Base-by-base conservation (phyloP, 2,797 vertebrate genomes). In the Acanthurus lineatus region DNA sequence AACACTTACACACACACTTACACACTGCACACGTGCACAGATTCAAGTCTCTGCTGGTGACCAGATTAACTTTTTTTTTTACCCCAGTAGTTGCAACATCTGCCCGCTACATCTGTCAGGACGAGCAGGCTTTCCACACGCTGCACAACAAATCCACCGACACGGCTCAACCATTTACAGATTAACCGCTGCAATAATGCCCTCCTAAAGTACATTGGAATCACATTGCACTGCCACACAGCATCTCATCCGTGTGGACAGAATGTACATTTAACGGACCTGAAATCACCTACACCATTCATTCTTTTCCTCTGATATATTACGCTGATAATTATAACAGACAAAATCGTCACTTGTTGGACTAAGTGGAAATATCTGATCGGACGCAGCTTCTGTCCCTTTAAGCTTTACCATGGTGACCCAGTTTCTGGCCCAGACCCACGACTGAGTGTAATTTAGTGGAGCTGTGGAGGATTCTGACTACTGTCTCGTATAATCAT, bases 381-480 rank as follows among this genome's bases (percentile, higher is more conserved):
- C 81, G 69, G 60, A 81, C 80, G 59, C 9, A 67, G 65, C 56
- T 63, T 60, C 88, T 90, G 85, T 86, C 79, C 64, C 92, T 93
- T 93, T 94, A 94, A 94, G 90, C 82, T 85, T 85, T 81, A 65
- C 89, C 76, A 82, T 71, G 82, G 69, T 95, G 94, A 94, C 94
- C 94, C 93, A 95, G 83, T 94, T 95, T 94, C 87, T 78, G 87
- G 84, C 86, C 82, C 85, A 90, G 88, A 88, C 89, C 86, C 83
- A 87, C 51, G 52, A 85, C 89, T 89, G 89, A 86, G 85, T 88
- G 84, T 92, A 92, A 95, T 92, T 93, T 88, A 86, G 82, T 77
- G 82, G 81, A 84, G 86, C 91, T 92, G 88, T 88, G 84, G 89
- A 88, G 88, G 89, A 93, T 91, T 94, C 88, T 76, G 78, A 92